Conservation (phyloP, 2,113 vertebrate genomes). For the Nothobranchius kuhntae region DNA sequence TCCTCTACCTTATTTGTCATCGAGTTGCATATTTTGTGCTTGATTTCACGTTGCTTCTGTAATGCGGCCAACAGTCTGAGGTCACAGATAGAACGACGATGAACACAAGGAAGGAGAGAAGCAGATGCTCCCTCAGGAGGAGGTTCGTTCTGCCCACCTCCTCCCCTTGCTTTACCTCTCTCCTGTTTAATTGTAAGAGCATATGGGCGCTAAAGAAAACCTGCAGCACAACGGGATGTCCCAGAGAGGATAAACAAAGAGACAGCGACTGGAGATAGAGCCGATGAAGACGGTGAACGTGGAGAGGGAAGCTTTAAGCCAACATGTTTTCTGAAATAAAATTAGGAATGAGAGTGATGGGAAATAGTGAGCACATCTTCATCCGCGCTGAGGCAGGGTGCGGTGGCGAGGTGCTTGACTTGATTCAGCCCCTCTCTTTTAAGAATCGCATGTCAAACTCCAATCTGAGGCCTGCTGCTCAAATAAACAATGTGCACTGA, state of each 20-base stretch:
- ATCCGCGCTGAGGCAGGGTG: slow-evolving; percentile 63
- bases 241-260: slow-evolving; percentile 51
- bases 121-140: slow-evolving; percentile 79
- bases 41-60: slow-evolving; percentile 63
- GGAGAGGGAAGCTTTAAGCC: slow-evolving; percentile 45
- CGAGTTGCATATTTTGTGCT: slow-evolving; percentile 52
- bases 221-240: slow-evolving; percentile 48
- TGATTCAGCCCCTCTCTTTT: slow-evolving; percentile 28
- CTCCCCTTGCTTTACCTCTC: slow-evolving; percentile 28
- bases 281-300: slow-evolving; percentile 4
- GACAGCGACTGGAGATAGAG: neutral
- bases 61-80: slow-evolving; percentile 64
- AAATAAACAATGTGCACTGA: slow-evolving; percentile 39
- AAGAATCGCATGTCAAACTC: slow-evolving; percentile 47
- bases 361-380: slow-evolving; percentile 54
- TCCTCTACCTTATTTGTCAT: slow-evolving; percentile 60
- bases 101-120: slow-evolving; percentile 59
- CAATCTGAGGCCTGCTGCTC: slow-evolving; percentile 18
- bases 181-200: slow-evolving; percentile 60
- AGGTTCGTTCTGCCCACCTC: slow-evolving; percentile 58
- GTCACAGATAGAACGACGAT: slow-evolving; percentile 52
- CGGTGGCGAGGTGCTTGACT: slow-evolving; percentile 71
- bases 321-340: slow-evolving; percentile 39
- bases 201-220: slow-evolving; percentile 68
- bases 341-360: slow-evolving; percentile 50